Percentiles rank a stretch among this genome's conserved stretches.
Evolutionary conservation across 2,888 invertebrate species (phyloP).

Genomic region (Mesochorus sp.): DNA sequence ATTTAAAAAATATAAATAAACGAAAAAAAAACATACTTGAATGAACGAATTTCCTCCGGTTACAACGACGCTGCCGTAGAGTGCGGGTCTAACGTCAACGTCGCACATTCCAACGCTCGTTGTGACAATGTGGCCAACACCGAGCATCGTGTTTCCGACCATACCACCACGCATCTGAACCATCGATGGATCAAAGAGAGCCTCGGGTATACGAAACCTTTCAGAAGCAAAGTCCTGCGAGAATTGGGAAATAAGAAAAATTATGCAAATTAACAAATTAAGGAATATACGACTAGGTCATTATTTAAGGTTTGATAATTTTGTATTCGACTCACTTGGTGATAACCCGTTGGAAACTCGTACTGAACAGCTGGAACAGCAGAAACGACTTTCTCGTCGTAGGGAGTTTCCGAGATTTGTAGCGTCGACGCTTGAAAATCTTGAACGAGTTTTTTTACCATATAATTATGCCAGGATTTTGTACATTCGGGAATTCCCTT

Average conservation of each 20-base stretch:
- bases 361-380: conserved; percentile 96
- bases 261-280: background rate
- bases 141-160: conserved; percentile 90
- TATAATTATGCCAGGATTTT: conserved; percentile 96
- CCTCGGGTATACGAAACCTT: conserved; percentile 96
- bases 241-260: conserved; percentile 23
- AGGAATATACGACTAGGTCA: background rate
- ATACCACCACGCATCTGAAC: conserved; percentile 83
- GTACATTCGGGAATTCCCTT: conserved; percentile 92
- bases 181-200: conserved; percentile 93
- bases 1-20: background rate
- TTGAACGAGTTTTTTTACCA: conserved; percentile 93
- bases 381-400: conserved; percentile 93
- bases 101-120: conserved; percentile 98
- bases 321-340: conserved; percentile 84
- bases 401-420: conserved; percentile 95
- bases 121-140: conserved; percentile 92
- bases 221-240: conserved; percentile 94
- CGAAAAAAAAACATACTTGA: conserved; percentile 83
- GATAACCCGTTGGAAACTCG: conserved; percentile 99
- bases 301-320: background rate
- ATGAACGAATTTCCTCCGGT: conserved; percentile 97
- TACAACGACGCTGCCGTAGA: conserved; percentile 97
- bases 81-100: conserved; percentile 97
- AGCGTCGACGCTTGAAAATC: conserved; percentile 88